These are phyloP conservation scores for Gasteruption jaculator DNA, from an alignment of 2,888 invertebrate species.

Conservation along the genomic window DNA sequence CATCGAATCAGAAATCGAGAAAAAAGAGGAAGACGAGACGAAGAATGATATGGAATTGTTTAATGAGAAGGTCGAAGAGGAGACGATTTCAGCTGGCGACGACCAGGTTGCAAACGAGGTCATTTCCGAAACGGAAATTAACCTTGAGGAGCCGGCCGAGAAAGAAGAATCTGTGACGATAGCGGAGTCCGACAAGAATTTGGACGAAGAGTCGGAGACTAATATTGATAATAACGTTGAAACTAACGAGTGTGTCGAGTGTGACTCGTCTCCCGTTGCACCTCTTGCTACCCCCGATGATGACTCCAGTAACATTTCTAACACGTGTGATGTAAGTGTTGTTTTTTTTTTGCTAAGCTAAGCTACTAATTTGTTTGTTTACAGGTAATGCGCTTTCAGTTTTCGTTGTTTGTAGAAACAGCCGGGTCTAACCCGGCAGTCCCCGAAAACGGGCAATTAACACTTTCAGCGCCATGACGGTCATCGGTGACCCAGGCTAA, in stretches of 20 bases:
- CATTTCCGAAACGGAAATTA: constrained; percentile 7
- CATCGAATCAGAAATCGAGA: constrained; percentile 5
- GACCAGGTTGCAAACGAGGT: background rate
- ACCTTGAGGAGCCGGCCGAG: constrained; percentile 16
- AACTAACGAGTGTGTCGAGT: constrained; percentile 11
- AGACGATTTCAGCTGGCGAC: background rate
- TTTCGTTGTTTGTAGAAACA: too few relatives aligned
- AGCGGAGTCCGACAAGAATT: constrained; percentile 6
- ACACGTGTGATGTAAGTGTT: constrained; percentile 46
- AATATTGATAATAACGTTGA: constrained; percentile 9
- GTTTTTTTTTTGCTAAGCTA: constrained; percentile 22
- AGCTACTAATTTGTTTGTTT: too few relatives aligned
- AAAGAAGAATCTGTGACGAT: constrained; percentile 13
- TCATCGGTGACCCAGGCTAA: too few relatives aligned
- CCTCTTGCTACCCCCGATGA: constrained; percentile 43
- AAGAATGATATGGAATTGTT: background rate
- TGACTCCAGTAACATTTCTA: constrained; percentile 43
- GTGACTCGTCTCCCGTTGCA: constrained; percentile 25
- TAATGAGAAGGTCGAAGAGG: constrained; percentile 7
- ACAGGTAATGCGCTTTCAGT: too few relatives aligned
- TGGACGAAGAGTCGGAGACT: constrained; percentile 14
- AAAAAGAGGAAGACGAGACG: background rate
- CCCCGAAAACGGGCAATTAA: too few relatives aligned
- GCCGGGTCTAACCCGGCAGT: too few relatives aligned
- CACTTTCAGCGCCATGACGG: too few relatives aligned